A percentile compares a stretch with the other conserved stretches of the same genome.
Conservation (phyloP, 2,113 vertebrate genomes). For the Chaetops frenatus region DNA sequence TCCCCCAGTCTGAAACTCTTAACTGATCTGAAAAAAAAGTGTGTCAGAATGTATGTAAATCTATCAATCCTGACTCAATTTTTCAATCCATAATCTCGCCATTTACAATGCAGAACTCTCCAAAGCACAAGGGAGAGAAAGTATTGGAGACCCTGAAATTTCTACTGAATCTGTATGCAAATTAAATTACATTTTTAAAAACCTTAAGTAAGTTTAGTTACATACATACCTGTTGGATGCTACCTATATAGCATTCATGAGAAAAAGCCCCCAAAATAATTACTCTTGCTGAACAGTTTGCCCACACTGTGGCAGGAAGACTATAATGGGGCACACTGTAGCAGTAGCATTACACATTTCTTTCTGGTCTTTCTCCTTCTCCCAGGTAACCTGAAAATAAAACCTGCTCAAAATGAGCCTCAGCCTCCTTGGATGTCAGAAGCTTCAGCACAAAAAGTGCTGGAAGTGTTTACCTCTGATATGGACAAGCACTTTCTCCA, state of each 20-base stretch:
- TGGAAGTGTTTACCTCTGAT: background rate
- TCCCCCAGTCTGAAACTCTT: background rate
- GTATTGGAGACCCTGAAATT: background rate
- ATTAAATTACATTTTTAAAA: background rate
- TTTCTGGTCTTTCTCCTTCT: background rate
- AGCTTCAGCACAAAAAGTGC: background rate
- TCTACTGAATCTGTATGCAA: background rate
- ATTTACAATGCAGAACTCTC: background rate
- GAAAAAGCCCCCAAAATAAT: accelerated
- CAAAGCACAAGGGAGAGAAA: background rate
- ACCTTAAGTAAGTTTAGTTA: background rate
- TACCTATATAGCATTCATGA: background rate
- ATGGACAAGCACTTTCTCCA: background rate
- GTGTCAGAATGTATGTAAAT: background rate
- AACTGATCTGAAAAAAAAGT: background rate
- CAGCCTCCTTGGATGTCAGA: background rate
- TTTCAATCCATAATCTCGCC: background rate
- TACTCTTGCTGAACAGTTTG: background rate
- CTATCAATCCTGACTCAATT: background rate
- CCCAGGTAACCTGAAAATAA: background rate
- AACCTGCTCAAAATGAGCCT: background rate
- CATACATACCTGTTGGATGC: background rate
- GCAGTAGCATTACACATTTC: background rate
- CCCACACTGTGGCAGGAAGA: background rate
- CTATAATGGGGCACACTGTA: background rate